Evolutionary conservation across 2,797 vertebrate species (phyloP), one percentile per base, ranked within the genome.

Genomic region (Acanthis flammea): DNA sequence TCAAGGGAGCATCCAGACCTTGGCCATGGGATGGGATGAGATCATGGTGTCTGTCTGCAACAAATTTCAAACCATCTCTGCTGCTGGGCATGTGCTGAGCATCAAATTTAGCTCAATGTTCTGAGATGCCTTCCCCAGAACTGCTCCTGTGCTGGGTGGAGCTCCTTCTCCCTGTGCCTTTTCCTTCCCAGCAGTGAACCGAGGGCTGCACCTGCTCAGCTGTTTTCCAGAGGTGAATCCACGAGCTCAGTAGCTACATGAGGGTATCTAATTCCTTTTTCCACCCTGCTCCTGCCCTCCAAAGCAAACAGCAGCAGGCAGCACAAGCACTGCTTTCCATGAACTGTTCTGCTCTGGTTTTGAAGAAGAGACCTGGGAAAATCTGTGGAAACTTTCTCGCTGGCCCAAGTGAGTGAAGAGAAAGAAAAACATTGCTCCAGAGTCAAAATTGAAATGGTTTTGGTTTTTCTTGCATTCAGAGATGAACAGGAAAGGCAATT

Each of bases 401-500:
- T 84, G 58, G 78, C 81, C 30, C 31, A 55, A 94, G 76, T 28
- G 47, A 88, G 19, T 23, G 1, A 37, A 86, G 65, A 90, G 73
- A 74, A 92, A 91, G 78, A 80, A 92, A 96, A 92, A 75, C 48
- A 60, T 48, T 65, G 44, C 66, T 93, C 48, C 24, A 12, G 74
- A 89, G 30, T 44, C 44, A 74, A 70, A 87, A 85, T 5, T 24
- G 22, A 47, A 82, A 84, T 15, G 35, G 19, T 51, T 90, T 89
- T 85, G 23, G 3, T 61, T 90, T 81, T 82, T 48, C 48, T 86
- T 76, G 62, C 4, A 0, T 68, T 86, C 35, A 17, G 45, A 67
- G 81, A 89, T 48, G 81, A 92, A 92, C 57, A 72, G 41, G 65
- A 95, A 92, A 94, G 58, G 78, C 51, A 81, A 28, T 53, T 75